A percentile compares a stretch with the other conserved stretches of the same genome.
Evolutionary conservation across 2,797 vertebrate species (phyloP).

Genomic region (Lutjanus campechanus): DNA sequence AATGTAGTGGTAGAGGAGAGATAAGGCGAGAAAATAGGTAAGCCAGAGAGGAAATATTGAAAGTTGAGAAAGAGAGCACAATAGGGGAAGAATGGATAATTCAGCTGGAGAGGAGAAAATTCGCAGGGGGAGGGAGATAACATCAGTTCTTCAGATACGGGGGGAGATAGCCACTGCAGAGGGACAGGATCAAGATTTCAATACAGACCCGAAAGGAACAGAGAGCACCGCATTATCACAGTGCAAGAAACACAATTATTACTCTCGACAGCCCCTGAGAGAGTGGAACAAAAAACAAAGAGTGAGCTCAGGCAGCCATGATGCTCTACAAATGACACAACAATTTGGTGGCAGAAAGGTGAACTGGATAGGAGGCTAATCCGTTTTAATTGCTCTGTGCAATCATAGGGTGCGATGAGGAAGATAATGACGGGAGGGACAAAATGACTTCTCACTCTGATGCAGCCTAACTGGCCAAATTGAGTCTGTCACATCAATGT

Average conservation of each 20-base stretch:
- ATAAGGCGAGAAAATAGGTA: constrained; percentile 40
- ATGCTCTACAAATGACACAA: constrained; percentile 72
- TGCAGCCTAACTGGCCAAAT: constrained; percentile 73
- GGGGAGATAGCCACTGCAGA: constrained; percentile 66
- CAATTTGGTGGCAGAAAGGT: constrained; percentile 63
- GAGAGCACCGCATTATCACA: constrained; percentile 72
- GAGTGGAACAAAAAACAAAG: constrained; percentile 62
- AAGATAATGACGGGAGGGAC: constrained; percentile 73
- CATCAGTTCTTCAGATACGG: constrained; percentile 72
- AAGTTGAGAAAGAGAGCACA: constrained; percentile 62
- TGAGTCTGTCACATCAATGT: constrained; percentile 78
- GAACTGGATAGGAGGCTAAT: constrained; percentile 70
- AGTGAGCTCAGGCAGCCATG: constrained; percentile 49
- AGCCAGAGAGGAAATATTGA: constrained; percentile 64
- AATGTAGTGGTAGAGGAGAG: constrained; percentile 60
- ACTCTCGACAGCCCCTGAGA: constrained; percentile 68
- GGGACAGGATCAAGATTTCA: constrained; percentile 77
- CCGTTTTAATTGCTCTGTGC: constrained; percentile 76
- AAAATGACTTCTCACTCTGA: constrained; percentile 68
- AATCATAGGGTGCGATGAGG: constrained; percentile 71
- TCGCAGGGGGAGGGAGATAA: constrained; percentile 69
- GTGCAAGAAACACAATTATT: constrained; percentile 78
- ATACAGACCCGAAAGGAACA: constrained; percentile 71
- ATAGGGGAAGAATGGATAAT: constrained; percentile 66
- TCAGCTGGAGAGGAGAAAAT: constrained; percentile 66